Evolutionary conservation across 2,888 invertebrate species (phyloP).

Genomic region (Drosophila mayaguana): DNA sequence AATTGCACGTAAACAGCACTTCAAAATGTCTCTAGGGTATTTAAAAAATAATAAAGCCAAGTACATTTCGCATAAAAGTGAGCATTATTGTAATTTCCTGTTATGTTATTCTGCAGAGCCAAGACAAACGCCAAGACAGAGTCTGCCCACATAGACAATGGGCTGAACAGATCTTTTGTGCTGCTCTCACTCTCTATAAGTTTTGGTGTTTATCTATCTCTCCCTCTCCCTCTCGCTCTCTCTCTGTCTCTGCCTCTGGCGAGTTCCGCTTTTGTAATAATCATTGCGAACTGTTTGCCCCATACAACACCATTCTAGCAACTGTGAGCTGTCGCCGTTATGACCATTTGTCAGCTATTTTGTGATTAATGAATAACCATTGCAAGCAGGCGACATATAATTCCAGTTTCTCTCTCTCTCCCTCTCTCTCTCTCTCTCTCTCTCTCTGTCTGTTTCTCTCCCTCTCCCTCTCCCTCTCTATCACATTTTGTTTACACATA

Average conservation of each 20-base stretch:
- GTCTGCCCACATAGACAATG: constrained; percentile 51
- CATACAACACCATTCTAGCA: constrained; percentile 38
- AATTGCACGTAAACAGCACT: background rate
- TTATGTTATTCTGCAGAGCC: constrained; percentile 48
- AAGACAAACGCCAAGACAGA: constrained; percentile 20
- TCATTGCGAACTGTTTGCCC: constrained; percentile 32
- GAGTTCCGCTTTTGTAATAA: constrained; percentile 69
- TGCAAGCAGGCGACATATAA: constrained; percentile 67
- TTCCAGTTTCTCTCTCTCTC: constrained; percentile 25
- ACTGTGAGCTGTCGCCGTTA: constrained; percentile 61
- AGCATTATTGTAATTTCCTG: constrained; percentile 48
- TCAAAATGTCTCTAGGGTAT: constrained; percentile 10
- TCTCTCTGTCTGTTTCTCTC: background rate
- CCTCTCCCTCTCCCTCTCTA: background rate
- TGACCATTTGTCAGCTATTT: constrained; percentile 71
- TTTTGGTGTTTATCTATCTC: background rate
- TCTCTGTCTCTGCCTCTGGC: background rate
- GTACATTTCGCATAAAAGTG: constrained; percentile 13
- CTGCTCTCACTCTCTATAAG: constrained; percentile 7
- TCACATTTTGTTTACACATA: constrained; percentile 30
- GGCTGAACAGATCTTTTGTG: background rate
- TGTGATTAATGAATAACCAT: constrained; percentile 71
- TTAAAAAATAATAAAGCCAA: constrained; percentile 8
- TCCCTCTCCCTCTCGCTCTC: background rate
- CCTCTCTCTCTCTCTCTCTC: background rate